Percentiles rank a stretch among this genome's conserved stretches.
Evolutionary conservation across 1,140 invertebrate species (phyloP).

Genomic region (Drosophila gunungcola): DNA sequence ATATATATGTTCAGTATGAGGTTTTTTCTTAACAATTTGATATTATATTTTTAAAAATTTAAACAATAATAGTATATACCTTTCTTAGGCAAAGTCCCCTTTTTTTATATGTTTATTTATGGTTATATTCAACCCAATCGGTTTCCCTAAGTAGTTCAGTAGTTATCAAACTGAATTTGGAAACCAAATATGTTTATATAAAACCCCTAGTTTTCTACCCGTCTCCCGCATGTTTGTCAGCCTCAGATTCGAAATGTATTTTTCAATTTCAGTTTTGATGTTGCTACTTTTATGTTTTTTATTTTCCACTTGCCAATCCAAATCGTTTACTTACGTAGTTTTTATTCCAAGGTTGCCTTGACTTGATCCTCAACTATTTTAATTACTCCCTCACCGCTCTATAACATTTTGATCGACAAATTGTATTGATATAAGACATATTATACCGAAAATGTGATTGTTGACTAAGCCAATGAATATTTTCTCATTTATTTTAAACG

Average conservation of each 20-base stretch:
- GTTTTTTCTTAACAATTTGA: constrained; percentile 4
- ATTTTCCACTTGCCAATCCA: constrained; percentile 8
- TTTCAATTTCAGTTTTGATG: constrained; percentile 5
- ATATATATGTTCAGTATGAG: constrained; percentile 13
- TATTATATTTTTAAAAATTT: constrained; percentile 1
- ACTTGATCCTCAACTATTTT: constrained; percentile 26
- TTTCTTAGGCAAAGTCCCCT: not conserved
- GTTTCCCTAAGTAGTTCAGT: constrained; percentile 11
- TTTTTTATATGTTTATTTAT: constrained; percentile 29
- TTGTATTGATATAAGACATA: constrained; percentile 23
- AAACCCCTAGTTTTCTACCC: constrained; percentile 21
- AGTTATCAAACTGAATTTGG: constrained; percentile 10
- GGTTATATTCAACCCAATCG: not conserved
- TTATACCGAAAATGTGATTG: constrained; percentile 9
- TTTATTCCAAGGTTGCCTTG: constrained; percentile 40
- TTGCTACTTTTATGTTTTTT: not conserved
- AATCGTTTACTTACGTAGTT: constrained; percentile 39
- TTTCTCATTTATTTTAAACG: constrained; percentile 73
- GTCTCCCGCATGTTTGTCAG: constrained; percentile 29
- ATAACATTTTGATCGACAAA: constrained; percentile 37
- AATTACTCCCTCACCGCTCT: constrained; percentile 37
- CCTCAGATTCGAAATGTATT: constrained; percentile 4
- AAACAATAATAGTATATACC: constrained; percentile 6
- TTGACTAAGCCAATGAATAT: constrained; percentile 46
- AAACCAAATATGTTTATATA: constrained; percentile 7